A percentile compares a stretch with the other conserved stretches of the same genome.
phyloP scores from a whole-genome alignment of 2,888 invertebrate genomes.

The Calephelis perditalis region DNA sequence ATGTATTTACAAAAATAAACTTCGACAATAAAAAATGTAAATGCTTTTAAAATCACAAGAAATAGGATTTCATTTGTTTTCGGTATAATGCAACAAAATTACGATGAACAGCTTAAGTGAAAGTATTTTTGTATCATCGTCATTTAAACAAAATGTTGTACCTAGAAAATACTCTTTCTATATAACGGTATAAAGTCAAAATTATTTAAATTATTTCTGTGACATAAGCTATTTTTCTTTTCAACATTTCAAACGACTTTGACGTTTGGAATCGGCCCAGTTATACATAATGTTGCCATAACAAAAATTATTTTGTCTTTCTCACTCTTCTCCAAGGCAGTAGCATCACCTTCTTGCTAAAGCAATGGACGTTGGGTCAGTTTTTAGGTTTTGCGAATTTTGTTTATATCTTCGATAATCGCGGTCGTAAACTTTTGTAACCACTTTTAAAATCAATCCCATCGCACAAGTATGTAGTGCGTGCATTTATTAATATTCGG shows the following conservation, averaged over 20 bases:
- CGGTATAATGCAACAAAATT: constrained; percentile 38
- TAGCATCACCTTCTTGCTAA: constrained; percentile 65
- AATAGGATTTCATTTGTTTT: constrained; percentile 29
- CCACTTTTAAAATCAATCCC: constrained; percentile 61
- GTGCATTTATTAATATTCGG: constrained; percentile 49
- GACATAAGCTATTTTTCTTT: constrained; percentile 16
- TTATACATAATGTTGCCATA: constrained; percentile 55
- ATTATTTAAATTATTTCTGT: background rate
- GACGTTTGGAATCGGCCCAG: constrained; percentile 30
- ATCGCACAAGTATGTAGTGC: constrained; percentile 61
- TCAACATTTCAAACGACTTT: constrained; percentile 14
- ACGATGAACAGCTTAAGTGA: constrained; percentile 17
- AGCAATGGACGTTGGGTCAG: constrained; percentile 71
- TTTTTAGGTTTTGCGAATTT: constrained; percentile 61
- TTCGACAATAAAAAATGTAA: constrained; percentile 15
- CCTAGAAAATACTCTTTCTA: background rate
- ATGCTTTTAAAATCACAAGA: constrained; percentile 9
- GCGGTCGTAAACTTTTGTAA: constrained; percentile 71
- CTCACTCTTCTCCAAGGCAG: constrained; percentile 65
- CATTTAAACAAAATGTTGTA: background rate
- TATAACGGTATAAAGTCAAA: background rate
- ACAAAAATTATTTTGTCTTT: constrained; percentile 61
- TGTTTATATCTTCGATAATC: constrained; percentile 75
- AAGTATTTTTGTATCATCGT: constrained; percentile 9
- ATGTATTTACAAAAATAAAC: background rate